These are phyloP conservation scores for Noctilio leporinus DNA, from an alignment of 2,113 vertebrate species.

Conservation along the genomic window DNA sequence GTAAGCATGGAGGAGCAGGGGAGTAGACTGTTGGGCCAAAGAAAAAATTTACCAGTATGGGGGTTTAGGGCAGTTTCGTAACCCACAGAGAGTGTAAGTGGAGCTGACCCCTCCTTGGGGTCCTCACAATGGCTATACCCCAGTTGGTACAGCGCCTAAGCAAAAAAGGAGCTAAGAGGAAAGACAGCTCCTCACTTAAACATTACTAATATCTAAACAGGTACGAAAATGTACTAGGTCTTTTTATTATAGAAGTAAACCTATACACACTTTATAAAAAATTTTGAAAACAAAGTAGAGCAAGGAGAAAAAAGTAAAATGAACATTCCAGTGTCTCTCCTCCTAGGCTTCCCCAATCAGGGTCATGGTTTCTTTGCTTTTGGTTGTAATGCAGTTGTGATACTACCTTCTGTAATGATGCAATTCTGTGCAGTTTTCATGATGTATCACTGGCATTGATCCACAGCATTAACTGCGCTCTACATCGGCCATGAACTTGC, in stretches of 20 bases:
- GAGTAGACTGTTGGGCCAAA: background rate
- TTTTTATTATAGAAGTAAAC: background rate
- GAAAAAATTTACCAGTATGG: background rate
- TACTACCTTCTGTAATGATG: background rate
- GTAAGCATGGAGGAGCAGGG: background rate
- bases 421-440: background rate
- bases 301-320: background rate
- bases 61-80: background rate
- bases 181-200: background rate
- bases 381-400: background rate
- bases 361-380: background rate
- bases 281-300: background rate
- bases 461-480: background rate
- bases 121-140: background rate
- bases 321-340: background rate
- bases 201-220: background rate
- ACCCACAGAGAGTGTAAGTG: background rate
- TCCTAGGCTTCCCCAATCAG: background rate
- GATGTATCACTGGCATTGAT: background rate
- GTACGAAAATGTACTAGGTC: background rate
- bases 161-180: background rate
- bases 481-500: background rate
- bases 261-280: background rate
- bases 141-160: background rate
- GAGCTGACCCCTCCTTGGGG: background rate